Evolutionary conservation across 35 echinoderm and acorn worm species (phyloP), one percentile per base, ranked within the genome.

Genomic region (Ophiothrix spiculata): DNA sequence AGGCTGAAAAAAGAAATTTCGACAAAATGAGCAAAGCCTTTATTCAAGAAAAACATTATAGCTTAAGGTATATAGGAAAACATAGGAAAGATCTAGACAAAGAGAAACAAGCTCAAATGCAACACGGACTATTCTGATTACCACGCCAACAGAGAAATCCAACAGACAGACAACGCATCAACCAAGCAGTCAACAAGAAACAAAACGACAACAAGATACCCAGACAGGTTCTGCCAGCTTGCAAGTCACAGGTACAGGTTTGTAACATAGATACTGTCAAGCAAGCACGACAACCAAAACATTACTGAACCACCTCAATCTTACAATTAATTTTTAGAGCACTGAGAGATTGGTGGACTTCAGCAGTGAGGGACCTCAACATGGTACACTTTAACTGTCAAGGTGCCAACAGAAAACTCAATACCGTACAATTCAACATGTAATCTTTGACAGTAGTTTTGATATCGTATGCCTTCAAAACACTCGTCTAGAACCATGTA

Each of bases 401-500:
- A 39, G 37, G 76, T 12, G 76, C 76, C 16, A 78, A 78, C 76
- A 35, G 25, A 4, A 78, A 78, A n/a, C 32, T n/a, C n/a, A n/a
- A n/a, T n/a, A 33, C 1, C 1, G 4, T 1, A 78, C 76, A 35
- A 78, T 78, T 39, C 4, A 78, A n/a, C 76, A 78, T n/a, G 76
- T 34, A 35, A 39, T 78, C 31, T n/a, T 4, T 37, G 76, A 78
- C 3, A 34, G 37, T 33, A 35, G 36, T 8, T 39, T 78, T 15
- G 76, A 78, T 25, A 78, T 78, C 33, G 25, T 78, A 4, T 78
- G 76, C 76, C 76, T 78, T 33, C 76, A 78, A 14, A 34, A 78
- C 76, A 78, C 76, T 15, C 76, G 76, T 34, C 76, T 78, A 21
- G 37, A 78, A 78, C 76, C 76, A 34, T 14, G 31, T 39, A 78